Evolutionary conservation across 2,888 invertebrate genomes (phyloP).

Genomic region (Podotricha telesiphe): DNA sequence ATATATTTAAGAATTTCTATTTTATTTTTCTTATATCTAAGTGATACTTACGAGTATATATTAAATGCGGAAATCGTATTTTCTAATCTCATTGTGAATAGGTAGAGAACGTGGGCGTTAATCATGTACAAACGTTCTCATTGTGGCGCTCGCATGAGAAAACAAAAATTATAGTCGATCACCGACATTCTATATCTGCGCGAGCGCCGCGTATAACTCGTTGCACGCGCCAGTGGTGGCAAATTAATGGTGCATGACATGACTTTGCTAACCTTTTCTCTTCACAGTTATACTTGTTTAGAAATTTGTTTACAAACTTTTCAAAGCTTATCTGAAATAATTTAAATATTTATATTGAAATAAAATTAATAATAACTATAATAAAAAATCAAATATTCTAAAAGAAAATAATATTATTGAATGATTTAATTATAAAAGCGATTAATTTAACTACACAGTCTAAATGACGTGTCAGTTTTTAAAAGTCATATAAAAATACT

Average conservation of each 20-base stretch:
- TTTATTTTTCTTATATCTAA: background rate
- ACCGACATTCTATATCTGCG: constrained; percentile 80
- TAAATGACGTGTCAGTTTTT: background rate
- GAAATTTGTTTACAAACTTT: background rate
- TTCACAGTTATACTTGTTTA: constrained; percentile 7
- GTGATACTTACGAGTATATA: background rate
- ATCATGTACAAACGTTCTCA: constrained; percentile 39
- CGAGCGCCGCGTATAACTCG: constrained; percentile 77
- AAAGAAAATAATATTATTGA: background rate
- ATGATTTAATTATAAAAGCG: background rate
- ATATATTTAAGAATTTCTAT: background rate
- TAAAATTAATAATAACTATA: background rate
- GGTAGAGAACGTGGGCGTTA: constrained; percentile 36
- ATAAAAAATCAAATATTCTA: background rate
- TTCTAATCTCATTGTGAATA: constrained; percentile 24
- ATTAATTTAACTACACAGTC: background rate
- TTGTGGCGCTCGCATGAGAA: constrained; percentile 38
- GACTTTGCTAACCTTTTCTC: constrained; percentile 45
- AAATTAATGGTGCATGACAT: constrained; percentile 63
- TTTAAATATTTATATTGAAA: background rate
- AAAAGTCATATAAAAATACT: too few relatives aligned
- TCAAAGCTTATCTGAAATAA: background rate
- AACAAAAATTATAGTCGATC: constrained; percentile 83
- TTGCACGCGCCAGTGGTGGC: constrained; percentile 79
- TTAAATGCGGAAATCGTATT: constrained; percentile 20